Conservation (phyloP, 2,888 invertebrate genomes). For the Omphaloscelis lunosa region DNA sequence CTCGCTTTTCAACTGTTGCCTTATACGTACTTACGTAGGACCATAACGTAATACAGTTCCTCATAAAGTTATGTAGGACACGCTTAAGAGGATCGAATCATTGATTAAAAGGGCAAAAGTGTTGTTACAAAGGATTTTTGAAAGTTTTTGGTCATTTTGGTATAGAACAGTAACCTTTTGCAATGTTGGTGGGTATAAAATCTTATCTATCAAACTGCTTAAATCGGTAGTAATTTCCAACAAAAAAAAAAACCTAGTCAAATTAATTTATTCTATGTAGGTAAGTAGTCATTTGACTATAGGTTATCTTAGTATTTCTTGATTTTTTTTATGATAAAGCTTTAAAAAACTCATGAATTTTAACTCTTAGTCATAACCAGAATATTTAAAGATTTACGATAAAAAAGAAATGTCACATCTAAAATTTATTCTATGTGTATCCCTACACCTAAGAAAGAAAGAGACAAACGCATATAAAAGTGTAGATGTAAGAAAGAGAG, state of each 20-base stretch:
- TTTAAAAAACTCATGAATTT: not conserved
- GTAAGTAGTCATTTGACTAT: not conserved
- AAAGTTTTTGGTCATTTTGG: not conserved
- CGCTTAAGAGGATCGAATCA: slow-evolving; percentile 20
- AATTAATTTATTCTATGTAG: not conserved
- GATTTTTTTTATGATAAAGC: not conserved
- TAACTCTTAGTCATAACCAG: not conserved
- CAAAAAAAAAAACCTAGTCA: not conserved
- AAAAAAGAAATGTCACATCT: slow-evolving; percentile 1
- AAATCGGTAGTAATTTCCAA: not conserved
- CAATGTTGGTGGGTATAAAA: not conserved
- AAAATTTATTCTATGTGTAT: slow-evolving; percentile 50
- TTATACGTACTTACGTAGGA: slow-evolving; percentile 46
- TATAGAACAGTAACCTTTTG: not conserved
- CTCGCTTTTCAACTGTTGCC: slow-evolving; percentile 79
- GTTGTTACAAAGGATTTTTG: not conserved
- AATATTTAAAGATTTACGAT: slow-evolving; percentile 21
- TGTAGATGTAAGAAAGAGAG: slow-evolving; percentile 33
- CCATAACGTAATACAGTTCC: slow-evolving; percentile 54
- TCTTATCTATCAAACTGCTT: not conserved
- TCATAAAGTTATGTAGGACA: slow-evolving; percentile 46
- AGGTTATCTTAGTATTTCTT: not conserved
- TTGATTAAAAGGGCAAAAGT: slow-evolving; percentile 14
- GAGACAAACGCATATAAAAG: slow-evolving; percentile 40
- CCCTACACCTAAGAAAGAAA: slow-evolving; percentile 33